A percentile compares a stretch with the other conserved stretches of the same genome.
These are phyloP conservation scores for Sebastes variabilis DNA, from an alignment of 2,797 vertebrate genomes.

Conservation along the genomic window DNA sequence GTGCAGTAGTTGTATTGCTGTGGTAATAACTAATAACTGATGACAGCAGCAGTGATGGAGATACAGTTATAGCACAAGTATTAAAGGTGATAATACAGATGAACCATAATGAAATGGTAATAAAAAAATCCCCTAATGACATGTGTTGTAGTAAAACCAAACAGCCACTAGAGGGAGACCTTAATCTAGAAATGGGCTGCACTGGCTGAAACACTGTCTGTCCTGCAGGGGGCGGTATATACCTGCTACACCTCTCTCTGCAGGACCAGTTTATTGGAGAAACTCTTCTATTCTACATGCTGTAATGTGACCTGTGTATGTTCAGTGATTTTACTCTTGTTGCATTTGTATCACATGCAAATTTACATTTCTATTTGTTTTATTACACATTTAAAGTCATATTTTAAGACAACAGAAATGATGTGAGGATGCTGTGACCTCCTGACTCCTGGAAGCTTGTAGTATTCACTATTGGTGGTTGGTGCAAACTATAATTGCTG, in stretches of 20 bases:
- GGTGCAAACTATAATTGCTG: not conserved
- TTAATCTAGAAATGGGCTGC: not conserved
- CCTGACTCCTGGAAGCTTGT: accelerated
- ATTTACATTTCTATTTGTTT: too few species aligned
- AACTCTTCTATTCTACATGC: not conserved
- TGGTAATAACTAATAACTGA: not conserved
- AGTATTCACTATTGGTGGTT: not conserved
- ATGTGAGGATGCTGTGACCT: not conserved
- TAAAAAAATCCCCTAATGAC: not conserved
- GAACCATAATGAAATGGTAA: too few species aligned
- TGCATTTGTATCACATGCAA: not conserved
- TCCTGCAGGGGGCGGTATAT: constrained; percentile 35
- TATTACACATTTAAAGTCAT: accelerated
- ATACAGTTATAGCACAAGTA: not conserved
- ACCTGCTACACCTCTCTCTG: not conserved
- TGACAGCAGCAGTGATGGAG: not conserved
- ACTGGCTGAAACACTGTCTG: accelerated
- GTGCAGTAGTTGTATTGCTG: too few species aligned
- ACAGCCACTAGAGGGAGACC: constrained; percentile 45
- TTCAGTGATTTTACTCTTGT: not conserved
- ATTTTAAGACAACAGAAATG: not conserved
- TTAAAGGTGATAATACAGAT: too few species aligned
- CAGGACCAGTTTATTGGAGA: not conserved
- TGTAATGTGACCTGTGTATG: not conserved
- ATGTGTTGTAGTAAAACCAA: constrained; percentile 12